Base-by-base conservation (phyloP, 2,888 invertebrate species). In the Melanotus villosus region DNA sequence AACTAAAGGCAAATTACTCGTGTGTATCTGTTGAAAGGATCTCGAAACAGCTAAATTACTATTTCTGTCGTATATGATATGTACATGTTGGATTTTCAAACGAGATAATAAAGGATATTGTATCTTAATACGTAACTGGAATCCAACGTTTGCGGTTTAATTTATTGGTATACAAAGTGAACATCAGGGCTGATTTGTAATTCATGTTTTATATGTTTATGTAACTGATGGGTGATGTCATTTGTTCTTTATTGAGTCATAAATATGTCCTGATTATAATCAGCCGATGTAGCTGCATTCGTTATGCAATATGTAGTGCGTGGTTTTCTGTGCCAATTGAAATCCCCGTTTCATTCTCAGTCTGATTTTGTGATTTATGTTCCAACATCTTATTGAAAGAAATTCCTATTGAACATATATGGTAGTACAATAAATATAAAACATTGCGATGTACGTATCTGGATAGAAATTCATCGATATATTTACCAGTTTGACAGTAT, bases 221-320 rank as follows among this genome's bases (percentile, higher is more conserved):
- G 21, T 59, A 45, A 52, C 38, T 38, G 26, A 62, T 62, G 52
- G 50, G 50, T 50, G 36, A 50, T 50, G 50, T 52, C 38, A 50
- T 62, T 50, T 52, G 36, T 52, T 50, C 38, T 62, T 62, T 62
- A 62, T 62, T 52, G 62, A 36, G 50, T 52, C 50, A 62, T 62
- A 62, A 62, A 62, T 62, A 50, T 52, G 62, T 62, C 60, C 47
- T 38, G 36, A 50, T 62, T 50, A 50, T 47, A 50, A 62, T 62
- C 36, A 36, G 38, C 18, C 23, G 62, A 50, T 23, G 62, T 50
- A 52, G 26, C 38, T 62, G 36, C 41, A 47, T 38, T 52, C 34
- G 62, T 62, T 62, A 26, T 36, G 36, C 62, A 62, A 62, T 38
- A 30, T 18, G 16, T 12, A 16, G 38, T 52, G 38, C 36, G 21